phyloP scores from a whole-genome alignment of 2,797 vertebrate species.

The Coregonus suidteri region DNA sequence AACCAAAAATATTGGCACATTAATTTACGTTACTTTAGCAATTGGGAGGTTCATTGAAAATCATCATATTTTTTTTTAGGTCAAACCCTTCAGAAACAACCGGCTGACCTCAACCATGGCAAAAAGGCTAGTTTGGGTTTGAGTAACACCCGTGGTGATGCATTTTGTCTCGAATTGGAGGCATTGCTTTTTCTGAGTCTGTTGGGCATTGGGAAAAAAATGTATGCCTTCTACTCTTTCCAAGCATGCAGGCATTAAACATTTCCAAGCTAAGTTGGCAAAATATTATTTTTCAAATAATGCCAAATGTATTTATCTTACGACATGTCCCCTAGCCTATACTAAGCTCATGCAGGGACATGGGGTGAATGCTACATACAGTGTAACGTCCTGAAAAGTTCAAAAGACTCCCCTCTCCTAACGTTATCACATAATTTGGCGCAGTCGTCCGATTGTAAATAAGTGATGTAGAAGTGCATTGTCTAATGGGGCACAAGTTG shows the following conservation, averaged over 20 bases:
- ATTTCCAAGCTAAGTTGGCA: not conserved
- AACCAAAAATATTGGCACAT: not conserved
- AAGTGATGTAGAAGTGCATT: slow-evolving; percentile 79
- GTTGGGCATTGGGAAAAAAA: not conserved
- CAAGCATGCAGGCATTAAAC: not conserved
- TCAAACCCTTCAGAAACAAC: not conserved
- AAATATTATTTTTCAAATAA: not conserved
- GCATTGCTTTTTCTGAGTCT: not conserved
- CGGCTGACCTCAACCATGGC: not conserved
- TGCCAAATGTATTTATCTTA: slow-evolving; percentile 17
- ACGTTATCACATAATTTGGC: slow-evolving; percentile 76
- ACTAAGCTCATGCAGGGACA: slow-evolving; percentile 30
- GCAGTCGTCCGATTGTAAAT: slow-evolving; percentile 79
- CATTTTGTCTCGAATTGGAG: not conserved
- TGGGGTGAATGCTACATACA: slow-evolving; percentile 41
- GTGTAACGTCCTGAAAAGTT: slow-evolving; percentile 56
- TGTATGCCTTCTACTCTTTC: not conserved
- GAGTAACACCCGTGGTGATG: not conserved
- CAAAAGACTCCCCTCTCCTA: slow-evolving; percentile 69
- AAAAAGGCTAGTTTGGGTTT: not conserved
- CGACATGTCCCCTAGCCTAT: not conserved
- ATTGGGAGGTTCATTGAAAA: not conserved
- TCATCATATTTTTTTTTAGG: not conserved
- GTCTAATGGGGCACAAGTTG: slow-evolving; percentile 76
- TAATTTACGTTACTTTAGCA: not conserved